Conservation (phyloP, 1,140 invertebrate species). For the Brachionus paranguensis region DNA sequence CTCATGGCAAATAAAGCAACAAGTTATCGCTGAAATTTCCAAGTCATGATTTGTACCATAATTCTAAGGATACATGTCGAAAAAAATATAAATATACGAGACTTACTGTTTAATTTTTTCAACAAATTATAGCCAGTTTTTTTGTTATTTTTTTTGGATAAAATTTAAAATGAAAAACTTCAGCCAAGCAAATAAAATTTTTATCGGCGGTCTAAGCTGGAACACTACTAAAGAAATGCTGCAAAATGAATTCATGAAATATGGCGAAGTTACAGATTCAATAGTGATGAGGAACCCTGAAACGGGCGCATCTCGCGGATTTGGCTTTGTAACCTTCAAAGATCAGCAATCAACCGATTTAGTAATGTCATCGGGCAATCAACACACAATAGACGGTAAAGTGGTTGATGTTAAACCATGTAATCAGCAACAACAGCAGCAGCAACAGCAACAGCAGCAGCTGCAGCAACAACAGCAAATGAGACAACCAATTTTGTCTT, state of each 20-base stretch:
- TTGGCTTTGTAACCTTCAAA: constrained; percentile 89
- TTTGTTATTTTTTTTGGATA: constrained; percentile 1
- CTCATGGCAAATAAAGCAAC: not conserved
- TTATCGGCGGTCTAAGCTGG: constrained; percentile 75
- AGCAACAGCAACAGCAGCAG: not conserved
- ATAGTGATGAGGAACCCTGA: constrained; percentile 60
- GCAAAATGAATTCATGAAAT: constrained; percentile 78
- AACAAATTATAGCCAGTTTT: constrained; percentile 15
- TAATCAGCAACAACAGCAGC: not conserved
- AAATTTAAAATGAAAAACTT: constrained; percentile 1
- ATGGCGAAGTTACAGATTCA: constrained; percentile 67
- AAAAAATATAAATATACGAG: constrained; percentile 24
- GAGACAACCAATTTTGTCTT: not conserved
- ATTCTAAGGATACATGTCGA: not conserved
- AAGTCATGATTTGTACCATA: not conserved
- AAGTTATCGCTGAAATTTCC: not conserved
- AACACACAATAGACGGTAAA: constrained; percentile 54
- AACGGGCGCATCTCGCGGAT: constrained; percentile 86
- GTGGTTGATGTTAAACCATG: constrained; percentile 50
- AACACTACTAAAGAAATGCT: constrained; percentile 45
- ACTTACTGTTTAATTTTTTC: not conserved
- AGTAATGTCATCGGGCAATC: constrained; percentile 52
- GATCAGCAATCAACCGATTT: constrained; percentile 56
- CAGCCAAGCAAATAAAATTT: constrained; percentile 75
- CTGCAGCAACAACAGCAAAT: not conserved